phyloP scores from a whole-genome alignment of 2,113 vertebrate genomes.

The Oryzias woworae region DNA sequence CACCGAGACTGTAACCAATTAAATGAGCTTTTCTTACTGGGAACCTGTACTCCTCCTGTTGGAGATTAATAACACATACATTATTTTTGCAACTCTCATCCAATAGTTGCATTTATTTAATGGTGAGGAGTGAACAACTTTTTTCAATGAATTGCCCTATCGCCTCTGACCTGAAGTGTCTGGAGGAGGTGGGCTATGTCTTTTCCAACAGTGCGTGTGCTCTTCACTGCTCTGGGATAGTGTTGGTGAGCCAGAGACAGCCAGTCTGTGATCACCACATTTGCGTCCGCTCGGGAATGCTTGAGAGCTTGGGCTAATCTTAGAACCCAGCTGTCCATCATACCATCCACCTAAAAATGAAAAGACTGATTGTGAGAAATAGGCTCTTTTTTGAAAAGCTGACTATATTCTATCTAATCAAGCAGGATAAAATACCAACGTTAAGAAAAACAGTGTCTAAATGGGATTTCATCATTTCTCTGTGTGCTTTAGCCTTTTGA shows the following conservation, averaged over 20 bases:
- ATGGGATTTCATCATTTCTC: neutral
- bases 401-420: too few species aligned
- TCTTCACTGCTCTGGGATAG: conserved; percentile 84
- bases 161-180: conserved; percentile 83
- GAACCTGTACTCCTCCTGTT: conserved; percentile 80
- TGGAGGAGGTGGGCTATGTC: conserved; percentile 85
- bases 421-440: too few species aligned
- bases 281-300: conserved; percentile 71
- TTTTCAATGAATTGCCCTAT: neutral
- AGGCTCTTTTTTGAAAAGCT: neutral
- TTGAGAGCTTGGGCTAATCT: conserved; percentile 82
- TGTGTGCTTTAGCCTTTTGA: neutral
- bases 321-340: conserved; percentile 86
- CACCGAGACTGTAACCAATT: conserved; percentile 96
- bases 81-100: neutral
- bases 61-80: conserved; percentile 1
- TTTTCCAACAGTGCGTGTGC: conserved; percentile 83
- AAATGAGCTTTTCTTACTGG: conserved; percentile 84
- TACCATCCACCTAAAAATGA: conserved; percentile 80
- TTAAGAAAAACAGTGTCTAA: too few species aligned
- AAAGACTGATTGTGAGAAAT: conserved; percentile 3
- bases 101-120: neutral
- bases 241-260: conserved; percentile 82
- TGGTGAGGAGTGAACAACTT: neutral
- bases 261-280: conserved; percentile 89